Percentiles rank a stretch among this genome's conserved stretches.
These are phyloP conservation scores for Schizopygopsis malacanthus DNA, from an alignment of 2,797 vertebrate genomes.

Conservation along the genomic window DNA sequence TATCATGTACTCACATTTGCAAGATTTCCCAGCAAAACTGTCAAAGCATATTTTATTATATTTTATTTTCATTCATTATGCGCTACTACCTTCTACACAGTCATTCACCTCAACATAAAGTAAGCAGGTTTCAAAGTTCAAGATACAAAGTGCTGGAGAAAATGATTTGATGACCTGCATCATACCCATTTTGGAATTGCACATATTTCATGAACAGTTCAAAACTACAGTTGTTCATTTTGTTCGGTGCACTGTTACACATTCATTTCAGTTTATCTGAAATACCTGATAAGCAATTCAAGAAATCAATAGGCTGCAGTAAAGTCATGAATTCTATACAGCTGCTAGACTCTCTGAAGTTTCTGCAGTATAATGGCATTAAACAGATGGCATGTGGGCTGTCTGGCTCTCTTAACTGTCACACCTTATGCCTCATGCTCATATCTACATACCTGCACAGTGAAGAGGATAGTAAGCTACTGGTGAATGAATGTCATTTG, in stretches of 20 bases:
- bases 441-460: conserved; percentile 13
- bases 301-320: neutral
- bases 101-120: neutral
- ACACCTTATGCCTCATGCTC: neutral
- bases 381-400: conserved; percentile 9
- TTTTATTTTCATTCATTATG: conserved; percentile 42
- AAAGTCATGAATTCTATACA: conserved; percentile 12
- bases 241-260: conserved; percentile 10
- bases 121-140: conserved; percentile 32
- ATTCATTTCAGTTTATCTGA: conserved; percentile 2
- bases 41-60: conserved; percentile 39
- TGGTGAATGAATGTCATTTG: conserved; percentile 17
- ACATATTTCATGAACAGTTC: conserved; percentile 64
- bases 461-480: conserved; percentile 22
- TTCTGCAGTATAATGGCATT: conserved; percentile 9
- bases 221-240: conserved; percentile 11
- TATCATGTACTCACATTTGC: neutral
- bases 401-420: neutral
- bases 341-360: conserved; percentile 19
- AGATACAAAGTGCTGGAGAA: conserved; percentile 53
- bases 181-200: conserved; percentile 40
- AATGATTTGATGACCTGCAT: conserved; percentile 54
- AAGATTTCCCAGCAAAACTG: conserved; percentile 27
- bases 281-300: conserved; percentile 30
- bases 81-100: neutral